These are phyloP conservation scores for Gryllus bimaculatus DNA, from an alignment of 1,140 invertebrate species.

Conservation along the genomic window DNA sequence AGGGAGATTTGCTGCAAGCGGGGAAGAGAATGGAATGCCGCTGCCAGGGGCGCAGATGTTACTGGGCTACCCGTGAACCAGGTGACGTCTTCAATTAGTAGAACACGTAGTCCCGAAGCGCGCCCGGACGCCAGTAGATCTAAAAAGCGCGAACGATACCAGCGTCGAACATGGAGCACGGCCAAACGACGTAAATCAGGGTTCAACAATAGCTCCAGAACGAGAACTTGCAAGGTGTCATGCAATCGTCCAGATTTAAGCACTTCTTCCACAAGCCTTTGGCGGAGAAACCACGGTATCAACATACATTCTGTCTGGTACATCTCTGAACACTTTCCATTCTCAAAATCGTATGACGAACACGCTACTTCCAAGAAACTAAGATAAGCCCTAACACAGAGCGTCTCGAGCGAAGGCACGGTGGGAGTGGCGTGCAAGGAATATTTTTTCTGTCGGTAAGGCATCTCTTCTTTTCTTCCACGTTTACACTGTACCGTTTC, in stretches of 20 bases:
- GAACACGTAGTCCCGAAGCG: conserved; percentile 14
- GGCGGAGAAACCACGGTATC: conserved; percentile 19
- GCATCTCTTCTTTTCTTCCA: no score
- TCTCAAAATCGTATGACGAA: background rate
- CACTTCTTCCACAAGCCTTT: conserved; percentile 21
- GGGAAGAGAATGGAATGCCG: conserved; percentile 15
- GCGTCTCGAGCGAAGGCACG: conserved; percentile 9
- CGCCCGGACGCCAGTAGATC: conserved; percentile 14
- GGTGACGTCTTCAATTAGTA: conserved; percentile 20
- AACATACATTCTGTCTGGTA: background rate
- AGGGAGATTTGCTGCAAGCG: conserved; percentile 18
- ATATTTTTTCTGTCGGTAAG: no score
- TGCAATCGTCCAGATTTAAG: conserved; percentile 16
- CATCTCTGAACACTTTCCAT: background rate
- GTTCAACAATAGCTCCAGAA: conserved; percentile 18
- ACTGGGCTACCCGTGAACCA: conserved; percentile 21
- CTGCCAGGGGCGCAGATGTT: conserved; percentile 11
- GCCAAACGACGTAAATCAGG: conserved; percentile 19
- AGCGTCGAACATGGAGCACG: conserved; percentile 19
- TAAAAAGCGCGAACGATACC: conserved; percentile 16
- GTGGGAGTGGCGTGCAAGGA: background rate
- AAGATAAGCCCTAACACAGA: conserved; percentile 14
- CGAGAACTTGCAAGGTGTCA: conserved; percentile 14
- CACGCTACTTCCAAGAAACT: conserved; percentile 15
- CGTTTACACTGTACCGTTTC: no score